Base-by-base conservation (phyloP, 2,888 invertebrate genomes). In the Lobophora halterata region DNA sequence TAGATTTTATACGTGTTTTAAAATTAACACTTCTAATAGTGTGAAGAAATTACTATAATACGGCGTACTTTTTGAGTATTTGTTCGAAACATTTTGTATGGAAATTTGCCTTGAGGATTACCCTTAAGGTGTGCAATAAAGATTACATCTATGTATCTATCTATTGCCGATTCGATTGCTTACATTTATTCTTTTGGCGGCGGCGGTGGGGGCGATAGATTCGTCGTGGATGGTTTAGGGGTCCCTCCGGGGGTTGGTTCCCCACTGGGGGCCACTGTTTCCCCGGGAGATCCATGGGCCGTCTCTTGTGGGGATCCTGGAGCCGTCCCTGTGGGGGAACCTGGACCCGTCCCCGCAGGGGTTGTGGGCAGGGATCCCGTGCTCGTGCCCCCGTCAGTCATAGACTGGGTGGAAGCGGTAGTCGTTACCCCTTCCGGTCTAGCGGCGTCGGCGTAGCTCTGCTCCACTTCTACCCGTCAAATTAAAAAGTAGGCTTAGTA, bases 401-500 rank as follows among this genome's bases (percentile, higher is more conserved):
- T 5, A 3, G 20, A 6, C 1, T 34, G 34, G n/a, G 10, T 9
- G 14, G 34, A 34, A 1, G 26, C n/a, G 6, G 19, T 7, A 6
- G 34, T 9, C 1, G 26, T 20, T 0, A n/a, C 34, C 2, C 13
- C n/a, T 1, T 34, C 11, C 17, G 58, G 52, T n/a, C 42, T 44
- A 0, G 9, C 23, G 2, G 29, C 66, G 10, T 71, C 73, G 6
- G 34, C 56, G 30, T 47, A 42, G 46, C 61, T 67, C 49, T 48
- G 58, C 58, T 71, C 65, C 54, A 83, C 79, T 65, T 83, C 82
- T 83, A 72, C 65, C 64, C 65, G 54, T 19, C 53, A 59, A 42
- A 49, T 52, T 51, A 50, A 55, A 70, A 44, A 49, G 21, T 36
- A 20, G 25, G 38, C 26, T n/a, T n/a, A n/a, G n/a, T n/a, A n/a